phyloP scores from a whole-genome alignment of 2,797 vertebrate genomes.

The Zonotrichia albicollis region DNA sequence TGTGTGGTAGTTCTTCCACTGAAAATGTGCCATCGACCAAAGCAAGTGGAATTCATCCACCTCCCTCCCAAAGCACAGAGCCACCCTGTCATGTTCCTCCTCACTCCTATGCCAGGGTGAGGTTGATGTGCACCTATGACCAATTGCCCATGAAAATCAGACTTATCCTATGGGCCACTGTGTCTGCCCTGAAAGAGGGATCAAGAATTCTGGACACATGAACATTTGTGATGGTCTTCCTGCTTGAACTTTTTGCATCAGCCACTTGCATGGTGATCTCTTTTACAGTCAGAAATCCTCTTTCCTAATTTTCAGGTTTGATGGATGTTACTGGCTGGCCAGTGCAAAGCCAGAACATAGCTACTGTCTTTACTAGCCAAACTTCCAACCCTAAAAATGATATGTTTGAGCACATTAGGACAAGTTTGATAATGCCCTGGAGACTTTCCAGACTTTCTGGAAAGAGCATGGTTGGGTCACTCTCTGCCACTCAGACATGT shows the following conservation, averaged over 20 bases:
- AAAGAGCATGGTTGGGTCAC: neutral
- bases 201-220: neutral
- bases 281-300: neutral
- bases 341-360: neutral
- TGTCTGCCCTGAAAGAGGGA: neutral
- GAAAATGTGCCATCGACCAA: neutral
- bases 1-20: neutral
- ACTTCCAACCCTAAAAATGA: neutral
- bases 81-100: neutral
- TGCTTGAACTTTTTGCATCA: neutral
- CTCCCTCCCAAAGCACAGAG: neutral
- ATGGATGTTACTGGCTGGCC: neutral
- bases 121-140: neutral
- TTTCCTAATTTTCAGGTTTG: neutral
- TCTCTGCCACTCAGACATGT: fast-evolving
- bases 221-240: neutral
- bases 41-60: neutral
- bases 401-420: neutral
- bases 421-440: neutral
- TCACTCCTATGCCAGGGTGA: neutral
- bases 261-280: neutral
- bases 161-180: neutral
- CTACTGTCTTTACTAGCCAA: neutral
- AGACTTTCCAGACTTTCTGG: neutral
- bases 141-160: neutral